Percentiles rank a stretch among this genome's conserved stretches.
phyloP scores from a whole-genome alignment of 1,140 invertebrate genomes.

The Bombus huntii region DNA sequence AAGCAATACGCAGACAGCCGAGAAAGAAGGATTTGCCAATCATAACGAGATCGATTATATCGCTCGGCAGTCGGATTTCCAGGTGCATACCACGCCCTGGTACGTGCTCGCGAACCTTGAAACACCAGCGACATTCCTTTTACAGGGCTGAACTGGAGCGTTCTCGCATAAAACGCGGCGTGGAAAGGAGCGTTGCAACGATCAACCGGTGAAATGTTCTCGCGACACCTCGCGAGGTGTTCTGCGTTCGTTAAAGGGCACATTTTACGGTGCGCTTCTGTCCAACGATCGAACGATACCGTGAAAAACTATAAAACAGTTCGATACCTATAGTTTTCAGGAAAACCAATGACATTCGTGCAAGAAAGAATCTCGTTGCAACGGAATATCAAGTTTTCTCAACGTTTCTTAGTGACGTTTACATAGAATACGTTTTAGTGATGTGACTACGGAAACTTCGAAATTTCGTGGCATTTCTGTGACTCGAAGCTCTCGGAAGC shows the following conservation, averaged over 20 bases:
- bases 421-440: no score
- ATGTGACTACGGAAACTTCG: no score
- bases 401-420: no score
- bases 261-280: background rate
- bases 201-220: conserved; percentile 17
- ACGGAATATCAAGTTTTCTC: background rate
- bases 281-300: background rate
- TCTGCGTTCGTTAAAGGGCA: conserved; percentile 1
- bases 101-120: conserved; percentile 65
- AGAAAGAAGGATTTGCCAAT: conserved; percentile 51
- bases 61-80: conserved; percentile 43
- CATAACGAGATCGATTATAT: conserved; percentile 63
- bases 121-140: conserved; percentile 62
- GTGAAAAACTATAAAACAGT: background rate
- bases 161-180: conserved; percentile 49
- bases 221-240: background rate
- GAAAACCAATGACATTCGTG: background rate
- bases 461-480: no score
- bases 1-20: conserved; percentile 8
- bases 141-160: conserved; percentile 61
- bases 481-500: no score
- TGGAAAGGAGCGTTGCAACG: conserved; percentile 13
- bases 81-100: conserved; percentile 64
- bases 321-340: background rate
- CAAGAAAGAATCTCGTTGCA: background rate